Base-by-base conservation (phyloP, 2,888 invertebrate genomes). In the Crioceris asparagi region DNA sequence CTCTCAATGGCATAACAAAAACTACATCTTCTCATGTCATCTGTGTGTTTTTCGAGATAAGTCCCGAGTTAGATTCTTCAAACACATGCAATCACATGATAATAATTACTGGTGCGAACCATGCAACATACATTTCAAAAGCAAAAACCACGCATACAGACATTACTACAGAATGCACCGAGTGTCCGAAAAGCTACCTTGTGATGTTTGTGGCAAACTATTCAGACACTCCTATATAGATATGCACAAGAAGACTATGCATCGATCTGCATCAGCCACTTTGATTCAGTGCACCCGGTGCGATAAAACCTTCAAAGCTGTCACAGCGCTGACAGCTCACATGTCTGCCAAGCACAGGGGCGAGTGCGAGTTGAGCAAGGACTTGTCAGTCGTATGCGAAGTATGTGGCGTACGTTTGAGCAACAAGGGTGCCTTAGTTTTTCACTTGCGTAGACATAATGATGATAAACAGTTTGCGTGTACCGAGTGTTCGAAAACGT, bases 381-480 rank as follows among this genome's bases (percentile, higher is more conserved):
- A 67, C 64, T 43, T 70, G 67, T 54, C 62, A 54, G 27, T 70
- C 60, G 45, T 61, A 26, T 60, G 60, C 35, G 57, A 57, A 38
- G 49, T 56, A 12, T 60, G 60, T 37, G 57, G 57, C 0, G 59
- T 59, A 40, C 49, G 49, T 4, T 47, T 60, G 2, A 53, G 55
- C 26, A 58, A 51, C 34, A 57, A 53, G 18, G 55, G 57, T 32
- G 56, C 57, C 32, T 39, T 60, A n/a, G 55, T 55, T 25, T 50
- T 56, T 21, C 76, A 76, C 56, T 70, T 72, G 56, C 62, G 74
- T 53, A 72, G 71, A 54, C 75, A 75, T 62, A 71, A 70, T 45
- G 75, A 74, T 23, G 70, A 71, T 45, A 65, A 71, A 41, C 75
- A 75, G 1, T 75, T 73, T 61, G 61, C 60, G 37, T 75, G 75